Base-by-base conservation (phyloP, 2,113 vertebrate species). In the Irena cyanogastra region DNA sequence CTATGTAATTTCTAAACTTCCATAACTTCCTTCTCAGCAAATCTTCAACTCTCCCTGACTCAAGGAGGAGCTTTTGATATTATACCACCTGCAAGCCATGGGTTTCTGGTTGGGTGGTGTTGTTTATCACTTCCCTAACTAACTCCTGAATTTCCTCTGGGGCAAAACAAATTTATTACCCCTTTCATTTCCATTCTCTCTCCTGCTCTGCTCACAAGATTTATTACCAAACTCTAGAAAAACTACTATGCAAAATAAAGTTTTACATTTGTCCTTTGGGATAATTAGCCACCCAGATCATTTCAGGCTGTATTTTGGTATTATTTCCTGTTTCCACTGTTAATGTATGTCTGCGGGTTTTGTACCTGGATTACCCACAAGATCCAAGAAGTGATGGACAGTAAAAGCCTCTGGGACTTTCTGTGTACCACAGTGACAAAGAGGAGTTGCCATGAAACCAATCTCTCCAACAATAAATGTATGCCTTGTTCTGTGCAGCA, bases 361-460 rank as follows among this genome's bases (percentile, higher is more conserved):
- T 86, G 30, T 33, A 64, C 57, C 69, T 9, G 1, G 64, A 77
- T 39, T 52, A 75, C 49, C 64, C 65, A 75, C 41, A 59, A 56
- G 79, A 71, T 52, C 39, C 42, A 44, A 69, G 44, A 93, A 95
- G 78, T 63, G 88, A 94, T 9, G 68, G 75, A 74, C 77, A 91
- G 44, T 44, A 70, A 90, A 95, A 90, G 59, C 72, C 61, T 63
- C 21, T 75, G 37, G 68, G 81, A 86, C 83, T 79, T 82, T 18
- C 33, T 65, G 30, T 23, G 33, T 78, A 37, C 57, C 65, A 65
- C 17, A 72, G 80, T 54, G 93, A 92, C 64, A 81, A 87, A 79
- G 52, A 76, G 44, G 69, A 95, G 94, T 30, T 96, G 94, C 91
- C 89, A 85, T 45, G 42, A 94, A 92, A 88, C 57, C 80, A 76